These are phyloP conservation scores for Polymixis flavicincta DNA, from an alignment of 2,888 invertebrate species.

Conservation along the genomic window DNA sequence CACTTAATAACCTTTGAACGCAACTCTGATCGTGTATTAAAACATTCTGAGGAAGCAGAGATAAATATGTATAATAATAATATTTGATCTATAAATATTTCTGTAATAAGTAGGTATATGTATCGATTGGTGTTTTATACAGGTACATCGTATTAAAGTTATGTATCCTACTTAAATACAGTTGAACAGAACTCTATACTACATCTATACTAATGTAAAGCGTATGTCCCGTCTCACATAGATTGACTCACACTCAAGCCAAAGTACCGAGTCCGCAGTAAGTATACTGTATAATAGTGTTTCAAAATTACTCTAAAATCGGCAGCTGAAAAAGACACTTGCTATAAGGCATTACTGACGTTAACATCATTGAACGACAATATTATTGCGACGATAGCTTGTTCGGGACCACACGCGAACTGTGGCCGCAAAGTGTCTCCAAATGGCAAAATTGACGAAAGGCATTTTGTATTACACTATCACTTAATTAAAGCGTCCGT, in stretches of 20 bases:
- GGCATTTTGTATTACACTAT: conserved; percentile 70
- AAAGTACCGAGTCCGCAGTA: conserved; percentile 52
- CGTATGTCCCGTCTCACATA: conserved; percentile 53
- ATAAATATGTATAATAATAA: conserved; percentile 16
- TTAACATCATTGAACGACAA: conserved; percentile 54
- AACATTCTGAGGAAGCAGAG: conserved; percentile 36
- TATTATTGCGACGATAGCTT: conserved; percentile 54
- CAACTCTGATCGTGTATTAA: conserved; percentile 35
- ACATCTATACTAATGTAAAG: conserved; percentile 43
- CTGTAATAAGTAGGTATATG: conserved; percentile 54
- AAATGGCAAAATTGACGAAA: conserved; percentile 68
- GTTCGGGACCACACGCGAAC: conserved; percentile 21
- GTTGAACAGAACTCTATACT: conserved; percentile 42
- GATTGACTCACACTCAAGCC: conserved; percentile 40
- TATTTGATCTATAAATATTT: conserved; percentile 24
- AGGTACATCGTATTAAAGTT: conserved; percentile 57
- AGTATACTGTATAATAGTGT: conserved; percentile 50
- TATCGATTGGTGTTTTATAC: conserved; percentile 54
- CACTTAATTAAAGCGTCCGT: conserved; percentile 70
- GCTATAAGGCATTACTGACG: conserved; percentile 71
- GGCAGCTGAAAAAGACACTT: conserved; percentile 70
- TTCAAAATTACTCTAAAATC: conserved; percentile 65
- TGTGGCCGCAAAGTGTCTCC: conserved; percentile 39
- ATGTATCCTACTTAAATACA: conserved; percentile 60
- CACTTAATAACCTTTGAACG: conserved; percentile 24